These are phyloP conservation scores for Procavia capensis DNA, from an alignment of 2,113 vertebrate species.

Conservation along the genomic window DNA sequence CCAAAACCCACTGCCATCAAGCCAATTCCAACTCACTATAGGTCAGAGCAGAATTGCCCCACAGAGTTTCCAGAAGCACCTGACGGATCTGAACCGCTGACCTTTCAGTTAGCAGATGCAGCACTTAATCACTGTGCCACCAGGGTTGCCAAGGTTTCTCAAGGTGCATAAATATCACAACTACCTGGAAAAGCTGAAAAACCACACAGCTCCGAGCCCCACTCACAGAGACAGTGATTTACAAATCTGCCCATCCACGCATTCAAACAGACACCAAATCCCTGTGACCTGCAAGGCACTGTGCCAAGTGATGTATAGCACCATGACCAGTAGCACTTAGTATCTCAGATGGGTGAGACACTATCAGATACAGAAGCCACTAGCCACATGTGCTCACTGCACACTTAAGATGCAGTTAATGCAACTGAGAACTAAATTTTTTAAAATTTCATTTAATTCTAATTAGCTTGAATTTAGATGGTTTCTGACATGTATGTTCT, in stretches of 20 bases:
- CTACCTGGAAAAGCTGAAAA: not conserved
- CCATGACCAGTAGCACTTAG: not conserved
- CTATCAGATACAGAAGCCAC: not conserved
- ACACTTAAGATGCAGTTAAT: not conserved
- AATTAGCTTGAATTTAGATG: conserved; percentile 10
- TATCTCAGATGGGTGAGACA: not conserved
- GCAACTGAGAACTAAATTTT: not conserved
- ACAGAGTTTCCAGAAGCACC: too few relatives aligned
- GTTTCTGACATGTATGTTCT: not conserved
- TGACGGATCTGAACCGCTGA: too few relatives aligned
- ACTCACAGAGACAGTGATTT: not conserved
- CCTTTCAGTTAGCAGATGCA: too few relatives aligned
- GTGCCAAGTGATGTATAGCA: not conserved
- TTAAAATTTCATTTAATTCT: not conserved
- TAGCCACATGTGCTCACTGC: not conserved
- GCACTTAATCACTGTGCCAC: too few relatives aligned
- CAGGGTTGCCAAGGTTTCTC: too few relatives aligned
- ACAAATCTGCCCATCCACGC: not conserved
- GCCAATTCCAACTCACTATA: too few relatives aligned
- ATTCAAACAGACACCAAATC: not conserved
- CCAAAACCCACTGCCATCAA: too few relatives aligned
- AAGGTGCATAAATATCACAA: not conserved
- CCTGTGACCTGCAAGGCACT: not conserved
- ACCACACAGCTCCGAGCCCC: not conserved
- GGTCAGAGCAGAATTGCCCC: too few relatives aligned